phyloP scores from a whole-genome alignment of 2,797 vertebrate genomes.

The Apogon talboti region DNA sequence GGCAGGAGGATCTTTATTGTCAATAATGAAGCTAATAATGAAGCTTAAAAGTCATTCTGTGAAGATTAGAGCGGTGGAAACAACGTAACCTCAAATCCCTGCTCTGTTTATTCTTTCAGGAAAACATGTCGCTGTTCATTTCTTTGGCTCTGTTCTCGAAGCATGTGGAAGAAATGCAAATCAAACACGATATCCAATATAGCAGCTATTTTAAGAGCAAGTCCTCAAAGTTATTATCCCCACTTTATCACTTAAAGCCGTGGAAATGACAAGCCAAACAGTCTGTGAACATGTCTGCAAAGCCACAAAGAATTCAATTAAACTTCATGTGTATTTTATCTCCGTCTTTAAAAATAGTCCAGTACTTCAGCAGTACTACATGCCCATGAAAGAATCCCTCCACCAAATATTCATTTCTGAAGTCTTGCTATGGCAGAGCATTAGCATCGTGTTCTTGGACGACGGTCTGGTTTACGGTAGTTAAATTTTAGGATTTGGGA shows the following conservation, averaged over 20 bases:
- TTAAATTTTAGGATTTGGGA: too few species aligned
- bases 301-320: too few species aligned
- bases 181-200: not conserved
- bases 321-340: too few species aligned
- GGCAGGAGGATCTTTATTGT: slow-evolving; percentile 15
- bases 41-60: slow-evolving; percentile 27
- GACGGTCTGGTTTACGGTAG: too few species aligned
- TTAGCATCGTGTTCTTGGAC: too few species aligned
- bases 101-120: slow-evolving; percentile 3
- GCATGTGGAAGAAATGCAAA: slow-evolving; percentile 6
- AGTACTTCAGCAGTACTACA: too few species aligned
- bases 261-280: not conserved
- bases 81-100: slow-evolving; percentile 11
- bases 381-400: too few species aligned
- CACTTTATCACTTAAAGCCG: not conserved
- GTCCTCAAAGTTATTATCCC: not conserved
- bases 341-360: too few species aligned
- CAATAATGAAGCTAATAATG: slow-evolving; percentile 40
- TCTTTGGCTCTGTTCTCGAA: not conserved
- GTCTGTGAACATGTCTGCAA: not conserved
- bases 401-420: too few species aligned
- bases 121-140: slow-evolving; percentile 27
- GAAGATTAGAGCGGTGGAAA: slow-evolving; percentile 28
- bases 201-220: slow-evolving; percentile 1
- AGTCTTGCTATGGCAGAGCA: too few species aligned